Conservation (phyloP, 1,140 invertebrate genomes). For the Drosophila busckii region DNA sequence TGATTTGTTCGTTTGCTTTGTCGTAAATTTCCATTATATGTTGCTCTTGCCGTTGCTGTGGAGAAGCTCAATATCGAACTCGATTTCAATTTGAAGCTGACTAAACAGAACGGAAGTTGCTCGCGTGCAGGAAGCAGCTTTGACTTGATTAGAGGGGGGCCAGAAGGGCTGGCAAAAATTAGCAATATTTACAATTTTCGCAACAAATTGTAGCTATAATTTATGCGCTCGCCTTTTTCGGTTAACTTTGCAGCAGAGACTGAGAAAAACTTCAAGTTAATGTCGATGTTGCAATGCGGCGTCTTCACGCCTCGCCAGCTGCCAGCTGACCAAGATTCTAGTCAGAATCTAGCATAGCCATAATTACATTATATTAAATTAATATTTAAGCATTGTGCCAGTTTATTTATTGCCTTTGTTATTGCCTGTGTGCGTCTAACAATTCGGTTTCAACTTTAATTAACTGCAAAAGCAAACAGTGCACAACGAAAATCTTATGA, state of each 20-base stretch:
- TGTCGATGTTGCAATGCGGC: slow-evolving; percentile 52
- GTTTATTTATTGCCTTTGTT: slow-evolving; percentile 29
- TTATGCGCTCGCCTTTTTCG: slow-evolving; percentile 47
- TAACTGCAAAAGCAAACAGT: slow-evolving; percentile 67
- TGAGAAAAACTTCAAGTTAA: slow-evolving; percentile 26
- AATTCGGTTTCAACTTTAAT: slow-evolving; percentile 41
- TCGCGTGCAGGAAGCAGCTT: slow-evolving; percentile 59
- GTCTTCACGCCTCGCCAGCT: slow-evolving; percentile 55
- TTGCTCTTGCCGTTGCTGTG: slow-evolving; percentile 9
- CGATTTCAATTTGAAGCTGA: not conserved
- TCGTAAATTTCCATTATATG: slow-evolving; percentile 33
- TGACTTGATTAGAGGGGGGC: not conserved
- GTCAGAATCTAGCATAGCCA: slow-evolving; percentile 60
- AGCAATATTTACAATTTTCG: slow-evolving; percentile 24
- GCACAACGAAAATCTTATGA: slow-evolving; percentile 66
- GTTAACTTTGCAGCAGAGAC: slow-evolving; percentile 30
- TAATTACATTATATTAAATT: slow-evolving; percentile 68
- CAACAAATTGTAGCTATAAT: slow-evolving; percentile 38
- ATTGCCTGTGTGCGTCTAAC: not conserved
- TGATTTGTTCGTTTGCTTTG: slow-evolving; percentile 40
- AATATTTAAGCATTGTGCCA: slow-evolving; percentile 64
- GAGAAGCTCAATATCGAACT: not conserved
- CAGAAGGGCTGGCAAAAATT: slow-evolving; percentile 5
- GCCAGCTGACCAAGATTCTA: slow-evolving; percentile 62
- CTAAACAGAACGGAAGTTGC: slow-evolving; percentile 62